Evolutionary conservation across 2,888 invertebrate genomes (phyloP).

Genomic region (Zygogramma bicolorata): DNA sequence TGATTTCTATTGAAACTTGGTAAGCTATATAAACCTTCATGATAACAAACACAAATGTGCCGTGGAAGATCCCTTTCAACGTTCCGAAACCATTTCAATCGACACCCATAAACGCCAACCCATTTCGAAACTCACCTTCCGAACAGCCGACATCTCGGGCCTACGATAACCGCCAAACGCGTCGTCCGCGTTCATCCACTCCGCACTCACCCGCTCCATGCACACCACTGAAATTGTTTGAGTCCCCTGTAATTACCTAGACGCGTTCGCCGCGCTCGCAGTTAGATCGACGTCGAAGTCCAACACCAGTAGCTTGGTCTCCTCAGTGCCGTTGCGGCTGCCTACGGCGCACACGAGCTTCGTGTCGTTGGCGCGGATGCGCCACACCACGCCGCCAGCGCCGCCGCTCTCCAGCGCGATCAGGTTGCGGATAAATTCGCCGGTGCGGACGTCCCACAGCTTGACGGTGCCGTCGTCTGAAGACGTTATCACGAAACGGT

Average conservation of each 20-base stretch:
- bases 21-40: too few relatives aligned
- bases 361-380: constrained; percentile 94
- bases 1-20: too few relatives aligned
- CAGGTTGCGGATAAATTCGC: constrained; percentile 95
- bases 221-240: constrained; percentile 46
- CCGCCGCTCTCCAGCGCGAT: constrained; percentile 95
- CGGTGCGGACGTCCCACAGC: constrained; percentile 97
- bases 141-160: background rate
- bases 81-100: too few relatives aligned
- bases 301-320: constrained; percentile 96
- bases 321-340: constrained; percentile 98
- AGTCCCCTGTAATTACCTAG: constrained; percentile 52
- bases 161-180: constrained; percentile 1
- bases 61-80: background rate
- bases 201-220: too few relatives aligned
- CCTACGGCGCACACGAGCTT: constrained; percentile 98
- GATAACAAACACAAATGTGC: too few relatives aligned
- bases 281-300: constrained; percentile 89
- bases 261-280: constrained; percentile 16
- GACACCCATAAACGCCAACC: background rate
- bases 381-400: constrained; percentile 98
- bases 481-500: constrained; percentile 97
- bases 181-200: constrained; percentile 40
- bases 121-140: background rate
- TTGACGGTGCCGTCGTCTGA: constrained; percentile 99